Percentiles rank a stretch among this genome's conserved stretches.
Evolutionary conservation across 2,888 invertebrate genomes (phyloP).

Genomic region (Sinhomidia bicolor): DNA sequence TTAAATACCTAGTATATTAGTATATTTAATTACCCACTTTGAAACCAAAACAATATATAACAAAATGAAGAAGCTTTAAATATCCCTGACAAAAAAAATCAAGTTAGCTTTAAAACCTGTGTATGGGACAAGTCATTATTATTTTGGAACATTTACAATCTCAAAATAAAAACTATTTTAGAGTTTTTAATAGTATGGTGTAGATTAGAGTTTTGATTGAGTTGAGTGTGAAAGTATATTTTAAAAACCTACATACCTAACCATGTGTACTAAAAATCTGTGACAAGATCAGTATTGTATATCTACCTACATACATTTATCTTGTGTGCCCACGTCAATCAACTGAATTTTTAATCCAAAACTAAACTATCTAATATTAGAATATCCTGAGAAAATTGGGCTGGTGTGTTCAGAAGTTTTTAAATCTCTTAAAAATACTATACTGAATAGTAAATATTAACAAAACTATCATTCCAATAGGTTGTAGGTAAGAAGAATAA

Average conservation of each 20-base stretch:
- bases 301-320: too few relatives aligned
- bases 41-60: not conserved
- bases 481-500: too few relatives aligned
- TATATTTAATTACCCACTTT: not conserved
- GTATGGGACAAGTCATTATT: not conserved
- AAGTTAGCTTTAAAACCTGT: not conserved
- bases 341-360: not conserved
- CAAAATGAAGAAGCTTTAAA: slow-evolving; percentile 24
- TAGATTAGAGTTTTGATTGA: not conserved
- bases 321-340: not conserved
- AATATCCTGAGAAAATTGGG: too few relatives aligned
- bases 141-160: not conserved
- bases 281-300: slow-evolving; percentile 19
- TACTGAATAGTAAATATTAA: too few relatives aligned
- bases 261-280: not conserved
- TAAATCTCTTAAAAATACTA: too few relatives aligned
- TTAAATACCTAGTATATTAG: not conserved
- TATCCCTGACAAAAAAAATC: not conserved
- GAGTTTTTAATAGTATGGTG: too few relatives aligned
- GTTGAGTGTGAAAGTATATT: not conserved
- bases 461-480: too few relatives aligned
- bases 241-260: too few relatives aligned
- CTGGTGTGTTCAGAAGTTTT: too few relatives aligned
- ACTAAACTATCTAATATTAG: too few relatives aligned
- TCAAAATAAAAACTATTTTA: not conserved